Conservation (phyloP, 2,888 invertebrate genomes). For the Vanessa cardui region DNA sequence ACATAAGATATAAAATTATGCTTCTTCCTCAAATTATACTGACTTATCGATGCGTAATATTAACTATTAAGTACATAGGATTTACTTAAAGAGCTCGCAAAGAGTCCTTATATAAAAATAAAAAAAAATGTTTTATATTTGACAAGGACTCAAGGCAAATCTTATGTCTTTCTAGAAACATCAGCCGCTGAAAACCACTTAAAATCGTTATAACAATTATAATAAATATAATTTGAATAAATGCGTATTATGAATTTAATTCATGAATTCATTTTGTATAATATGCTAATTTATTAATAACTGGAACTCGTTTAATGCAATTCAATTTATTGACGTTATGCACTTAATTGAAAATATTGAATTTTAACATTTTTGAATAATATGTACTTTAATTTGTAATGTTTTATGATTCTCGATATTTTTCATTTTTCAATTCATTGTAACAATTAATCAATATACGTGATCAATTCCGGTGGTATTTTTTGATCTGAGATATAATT, state of each 20-base stretch:
- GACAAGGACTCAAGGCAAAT: background rate
- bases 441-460: too few species aligned
- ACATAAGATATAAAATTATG: too few species aligned
- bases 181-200: background rate
- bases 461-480: too few species aligned
- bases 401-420: background rate
- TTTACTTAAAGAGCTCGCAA: too few species aligned
- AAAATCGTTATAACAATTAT: background rate
- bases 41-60: too few species aligned
- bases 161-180: background rate
- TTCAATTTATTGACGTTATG: background rate
- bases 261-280: conserved; percentile 11
- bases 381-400: background rate
- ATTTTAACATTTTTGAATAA: conserved; percentile 1
- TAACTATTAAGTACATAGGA: too few species aligned
- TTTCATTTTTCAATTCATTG: too few species aligned
- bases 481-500: too few species aligned
- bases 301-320: conserved; percentile 8
- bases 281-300: conserved; percentile 15
- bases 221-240: conserved; percentile 10
- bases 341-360: conserved; percentile 2
- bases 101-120: too few species aligned
- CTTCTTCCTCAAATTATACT: too few species aligned
- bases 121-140: too few species aligned
- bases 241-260: conserved; percentile 5